These are phyloP conservation scores for Podarcis lilfordi DNA, from an alignment of 2,797 vertebrate genomes.

Conservation along the genomic window DNA sequence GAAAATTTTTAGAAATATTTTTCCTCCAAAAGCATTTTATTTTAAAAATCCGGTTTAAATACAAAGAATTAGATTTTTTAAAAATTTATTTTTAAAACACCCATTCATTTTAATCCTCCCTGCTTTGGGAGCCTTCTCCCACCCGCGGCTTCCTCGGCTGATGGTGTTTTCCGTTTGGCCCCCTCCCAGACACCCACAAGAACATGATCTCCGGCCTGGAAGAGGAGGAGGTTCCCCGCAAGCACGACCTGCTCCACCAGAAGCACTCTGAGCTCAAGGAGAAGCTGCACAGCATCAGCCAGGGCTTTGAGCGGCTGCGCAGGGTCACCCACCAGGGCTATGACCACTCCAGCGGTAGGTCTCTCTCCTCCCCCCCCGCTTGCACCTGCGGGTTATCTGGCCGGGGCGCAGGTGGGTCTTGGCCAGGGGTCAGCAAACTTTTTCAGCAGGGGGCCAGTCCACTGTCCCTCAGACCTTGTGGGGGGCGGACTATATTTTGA, in stretches of 20 bases:
- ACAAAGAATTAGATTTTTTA: no score
- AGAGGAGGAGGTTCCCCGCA: conserved; percentile 74
- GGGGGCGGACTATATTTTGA: no score
- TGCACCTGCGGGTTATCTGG: rapidly evolving
- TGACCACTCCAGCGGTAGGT: conserved; percentile 82
- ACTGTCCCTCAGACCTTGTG: no score
- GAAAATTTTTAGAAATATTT: no score
- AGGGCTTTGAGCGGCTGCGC: conserved; percentile 91
- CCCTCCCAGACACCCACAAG: conserved; percentile 86
- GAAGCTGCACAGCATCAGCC: conserved; percentile 88
- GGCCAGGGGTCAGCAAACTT: not conserved
- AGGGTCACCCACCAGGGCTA: conserved; percentile 93
- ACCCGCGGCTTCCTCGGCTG: not conserved
- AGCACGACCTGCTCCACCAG: conserved; percentile 82
- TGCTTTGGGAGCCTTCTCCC: no score
- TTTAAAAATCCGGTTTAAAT: no score
- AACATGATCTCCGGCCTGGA: conserved; percentile 88
- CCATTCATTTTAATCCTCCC: rapidly evolving
- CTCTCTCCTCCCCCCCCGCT: not conserved
- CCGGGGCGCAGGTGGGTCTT: no score
- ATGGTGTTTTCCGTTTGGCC: not conserved
- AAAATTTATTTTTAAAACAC: no score
- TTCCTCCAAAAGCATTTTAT: no score
- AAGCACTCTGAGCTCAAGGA: conserved; percentile 91
- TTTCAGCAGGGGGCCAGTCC: no score